Conservation (phyloP, 2,888 invertebrate genomes). For the Cryptus viduatorius region DNA sequence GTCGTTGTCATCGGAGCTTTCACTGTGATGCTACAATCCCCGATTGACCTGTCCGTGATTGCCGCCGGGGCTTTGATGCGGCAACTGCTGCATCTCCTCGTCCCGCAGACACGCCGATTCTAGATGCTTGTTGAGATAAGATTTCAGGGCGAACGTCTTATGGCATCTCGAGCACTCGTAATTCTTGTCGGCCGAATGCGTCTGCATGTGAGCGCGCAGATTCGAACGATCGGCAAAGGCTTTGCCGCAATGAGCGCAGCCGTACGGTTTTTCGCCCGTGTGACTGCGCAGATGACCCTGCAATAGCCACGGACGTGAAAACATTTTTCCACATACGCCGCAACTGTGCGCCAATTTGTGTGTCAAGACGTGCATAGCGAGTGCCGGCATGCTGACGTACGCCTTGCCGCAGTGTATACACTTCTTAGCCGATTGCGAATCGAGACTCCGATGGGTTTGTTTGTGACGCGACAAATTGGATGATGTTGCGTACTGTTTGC, state of each 20-base stretch:
- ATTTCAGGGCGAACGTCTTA: slow-evolving; percentile 97
- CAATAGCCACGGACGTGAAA: slow-evolving; percentile 98
- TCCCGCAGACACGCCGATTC: slow-evolving; percentile 95
- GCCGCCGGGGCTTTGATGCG: slow-evolving; percentile 57
- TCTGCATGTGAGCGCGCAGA: slow-evolving; percentile 97
- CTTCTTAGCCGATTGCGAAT: slow-evolving; percentile 97
- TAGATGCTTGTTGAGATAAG: slow-evolving; percentile 97
- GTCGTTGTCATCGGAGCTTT: slow-evolving; percentile 50
- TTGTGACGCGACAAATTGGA: slow-evolving; percentile 96
- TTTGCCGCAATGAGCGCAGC: slow-evolving; percentile 97
- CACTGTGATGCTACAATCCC: slow-evolving; percentile 81
- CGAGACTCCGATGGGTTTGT: slow-evolving; percentile 94
- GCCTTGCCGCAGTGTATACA: slow-evolving; percentile 98
- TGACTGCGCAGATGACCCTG: slow-evolving; percentile 96
- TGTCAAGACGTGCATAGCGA: slow-evolving; percentile 97
- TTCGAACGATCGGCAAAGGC: slow-evolving; percentile 98
- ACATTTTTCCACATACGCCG: slow-evolving; percentile 96
- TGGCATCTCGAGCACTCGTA: slow-evolving; percentile 95
- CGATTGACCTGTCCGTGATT: slow-evolving; percentile 73
- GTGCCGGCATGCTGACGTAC: slow-evolving; percentile 99
- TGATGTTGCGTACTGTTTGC: slow-evolving; percentile 96
- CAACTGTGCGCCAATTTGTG: slow-evolving; percentile 98
- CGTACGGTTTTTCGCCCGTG: slow-evolving; percentile 97
- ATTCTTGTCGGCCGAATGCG: slow-evolving; percentile 96
- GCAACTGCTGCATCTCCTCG: slow-evolving; percentile 73